phyloP scores from a whole-genome alignment of 1,140 invertebrate genomes.

The Metopolophium dirhodum region DNA sequence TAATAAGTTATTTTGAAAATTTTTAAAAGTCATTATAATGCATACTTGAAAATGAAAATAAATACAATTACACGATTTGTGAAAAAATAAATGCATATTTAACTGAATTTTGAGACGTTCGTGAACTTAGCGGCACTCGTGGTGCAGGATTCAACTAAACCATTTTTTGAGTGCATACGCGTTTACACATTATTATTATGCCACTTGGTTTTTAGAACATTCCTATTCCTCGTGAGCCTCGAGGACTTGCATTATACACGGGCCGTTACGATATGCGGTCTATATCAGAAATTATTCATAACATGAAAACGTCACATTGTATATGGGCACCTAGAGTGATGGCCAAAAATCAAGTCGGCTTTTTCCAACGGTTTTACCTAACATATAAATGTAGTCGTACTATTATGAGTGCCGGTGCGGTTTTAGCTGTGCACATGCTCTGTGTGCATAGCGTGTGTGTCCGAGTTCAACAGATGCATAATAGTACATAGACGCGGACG shows the following conservation, averaged over 20 bases:
- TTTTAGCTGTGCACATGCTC: background rate
- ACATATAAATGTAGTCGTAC: too few species aligned
- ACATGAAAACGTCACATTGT: too few species aligned
- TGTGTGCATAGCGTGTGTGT: background rate
- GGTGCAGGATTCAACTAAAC: too few species aligned
- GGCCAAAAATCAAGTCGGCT: background rate
- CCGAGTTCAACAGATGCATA: slow-evolving; percentile 22
- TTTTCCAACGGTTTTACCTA: background rate
- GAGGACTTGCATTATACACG: background rate
- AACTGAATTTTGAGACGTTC: too few species aligned
- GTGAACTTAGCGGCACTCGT: too few species aligned
- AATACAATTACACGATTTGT: too few species aligned
- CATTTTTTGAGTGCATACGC: background rate
- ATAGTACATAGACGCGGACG: background rate
- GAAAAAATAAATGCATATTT: too few species aligned
- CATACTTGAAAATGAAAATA: too few species aligned
- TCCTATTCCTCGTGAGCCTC: background rate
- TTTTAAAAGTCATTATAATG: too few species aligned
- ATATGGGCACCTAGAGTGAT: too few species aligned
- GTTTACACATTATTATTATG: background rate
- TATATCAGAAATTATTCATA: background rate
- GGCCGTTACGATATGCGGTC: background rate
- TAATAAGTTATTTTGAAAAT: background rate
- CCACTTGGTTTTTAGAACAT: background rate
- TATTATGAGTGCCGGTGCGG: background rate